Base-by-base conservation (phyloP, 2,888 invertebrate genomes). In the Atethmia centrago region DNA sequence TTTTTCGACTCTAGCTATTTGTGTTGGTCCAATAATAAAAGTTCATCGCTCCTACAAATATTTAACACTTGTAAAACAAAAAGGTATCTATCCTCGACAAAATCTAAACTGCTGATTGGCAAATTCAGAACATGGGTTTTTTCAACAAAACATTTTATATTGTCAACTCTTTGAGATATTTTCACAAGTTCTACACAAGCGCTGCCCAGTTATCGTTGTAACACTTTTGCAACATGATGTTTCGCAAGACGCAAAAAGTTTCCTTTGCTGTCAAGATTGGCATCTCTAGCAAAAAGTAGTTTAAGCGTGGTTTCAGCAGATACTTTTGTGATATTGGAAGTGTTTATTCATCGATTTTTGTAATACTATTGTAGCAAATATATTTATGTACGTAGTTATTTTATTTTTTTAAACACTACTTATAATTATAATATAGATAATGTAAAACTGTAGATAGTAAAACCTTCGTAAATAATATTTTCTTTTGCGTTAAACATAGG, bases 231-330 rank as follows among this genome's bases (percentile, higher is more conserved):
- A 71, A 71, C 74, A 72, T 65, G 66, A 76, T 79, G 79, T 85
- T 70, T 72, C 83, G 71, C 85, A 21, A 62, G 71, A 45, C 83
- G 66, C 53, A 45, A 73, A 74, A 83, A 85, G 68, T 84, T 83
- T 71, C 2, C 21, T 47, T 61, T 10, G 51, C 59, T 75, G 75
- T 75, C 77, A 71, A 70, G 68, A 79, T 85, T 76, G 73, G 73
- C 61, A 58, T 76, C 70, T 71, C 31, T 64, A 1, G 49, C 66
- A 69, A 70, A 66, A 82, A 85, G 67, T 45, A 21, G 51, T 56
- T 66, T 56, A 40, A 28, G 47, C 49, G 55, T 49, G n/a, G 51
- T 59, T 66, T 56, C 45, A 28, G 47, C 49, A 58, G 31, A 64
- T 59, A 71, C 59, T 65, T 70, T 25, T 58, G 45, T 77, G 36